phyloP scores from a whole-genome alignment of 1,140 invertebrate genomes.

The Pseudomyrmex gracilis region DNA sequence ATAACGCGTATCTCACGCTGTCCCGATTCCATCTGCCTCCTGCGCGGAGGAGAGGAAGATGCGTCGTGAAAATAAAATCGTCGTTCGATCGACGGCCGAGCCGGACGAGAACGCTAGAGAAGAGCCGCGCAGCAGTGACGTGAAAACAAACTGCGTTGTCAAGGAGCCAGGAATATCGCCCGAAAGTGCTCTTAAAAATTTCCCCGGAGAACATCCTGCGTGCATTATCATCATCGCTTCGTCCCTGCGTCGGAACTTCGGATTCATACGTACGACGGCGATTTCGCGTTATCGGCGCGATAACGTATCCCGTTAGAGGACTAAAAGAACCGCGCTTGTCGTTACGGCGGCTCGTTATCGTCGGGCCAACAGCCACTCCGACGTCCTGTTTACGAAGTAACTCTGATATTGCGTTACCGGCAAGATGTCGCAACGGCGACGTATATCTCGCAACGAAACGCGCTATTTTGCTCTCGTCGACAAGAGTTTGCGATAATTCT shows the following conservation, averaged over 20 bases:
- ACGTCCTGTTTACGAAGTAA: constrained; percentile 56
- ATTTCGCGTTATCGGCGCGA: constrained; percentile 64
- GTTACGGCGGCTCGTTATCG: constrained; percentile 37
- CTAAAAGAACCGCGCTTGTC: constrained; percentile 33
- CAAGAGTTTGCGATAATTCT: neutral
- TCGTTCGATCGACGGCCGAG: constrained; percentile 54
- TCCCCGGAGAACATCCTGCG: constrained; percentile 1
- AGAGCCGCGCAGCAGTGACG: neutral
- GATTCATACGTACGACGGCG: constrained; percentile 34
- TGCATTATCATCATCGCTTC: constrained; percentile 54
- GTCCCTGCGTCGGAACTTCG: neutral
- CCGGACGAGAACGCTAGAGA: neutral
- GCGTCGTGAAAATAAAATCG: constrained; percentile 44
- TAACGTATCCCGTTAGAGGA: constrained; percentile 53
- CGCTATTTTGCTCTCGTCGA: neutral
- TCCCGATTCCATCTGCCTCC: constrained; percentile 75
- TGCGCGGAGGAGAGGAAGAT: constrained; percentile 15
- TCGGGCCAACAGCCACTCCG: constrained; percentile 45
- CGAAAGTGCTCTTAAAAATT: constrained; percentile 34
- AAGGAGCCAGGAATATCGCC: neutral
- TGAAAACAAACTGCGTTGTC: neutral
- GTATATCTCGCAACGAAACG: constrained; percentile 10
- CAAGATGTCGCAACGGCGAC: neutral
- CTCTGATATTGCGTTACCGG: constrained; percentile 59
- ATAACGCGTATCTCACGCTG: constrained; percentile 77